Evolutionary conservation across 2,113 vertebrate species (phyloP), one percentile per base, ranked within the genome.

Genomic region (Clarias gariepinus): DNA sequence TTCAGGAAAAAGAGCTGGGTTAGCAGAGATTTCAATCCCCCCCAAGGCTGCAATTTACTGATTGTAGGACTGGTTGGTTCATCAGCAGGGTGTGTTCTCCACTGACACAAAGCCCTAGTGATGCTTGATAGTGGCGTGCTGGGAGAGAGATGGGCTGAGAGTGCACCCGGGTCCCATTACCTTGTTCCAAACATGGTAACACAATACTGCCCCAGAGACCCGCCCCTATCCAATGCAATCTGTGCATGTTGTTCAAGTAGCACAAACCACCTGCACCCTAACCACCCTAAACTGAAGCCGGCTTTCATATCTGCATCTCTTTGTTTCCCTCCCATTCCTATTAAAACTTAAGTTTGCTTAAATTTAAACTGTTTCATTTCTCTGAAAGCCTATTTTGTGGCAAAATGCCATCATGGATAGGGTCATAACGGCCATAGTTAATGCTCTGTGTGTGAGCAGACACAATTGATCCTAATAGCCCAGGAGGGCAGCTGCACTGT

Each of bases 121-220:
- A 79, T 80, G 80, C 66, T 82, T 33, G 33, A 82, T 33, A 83
- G 71, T 88, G 86, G 86, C 89, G 79, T 78, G 64, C 74, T 76
- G 47, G 61, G 61, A 88, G 82, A 91, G 82, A 85, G 87, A 79
- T 21, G 33, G 87, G 89, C 61, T 78, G 77, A 84, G 86, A 80
- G 61, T 86, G 77, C 60, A 15, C 81, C 25, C 61, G 41, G 92
- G 89, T 91, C 93, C 89, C 91, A 92, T 91, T 92, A 92, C 90
- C 91, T 90, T 93, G 93, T 91, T 89, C 91, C 91, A 91, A 90
- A 91, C n/a, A 53, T 71, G 69, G 92, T 91, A 94, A 95, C 74
- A 90, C 47, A 84, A 93, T 90, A 89, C 88, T 30, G 66, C 91
- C 84, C 90, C 33, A 33, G 90, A 93, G 93, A 91, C 85, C 25